These are phyloP conservation scores for Artibeus lituratus DNA, from an alignment of 2,797 vertebrate genomes.

Conservation along the genomic window DNA sequence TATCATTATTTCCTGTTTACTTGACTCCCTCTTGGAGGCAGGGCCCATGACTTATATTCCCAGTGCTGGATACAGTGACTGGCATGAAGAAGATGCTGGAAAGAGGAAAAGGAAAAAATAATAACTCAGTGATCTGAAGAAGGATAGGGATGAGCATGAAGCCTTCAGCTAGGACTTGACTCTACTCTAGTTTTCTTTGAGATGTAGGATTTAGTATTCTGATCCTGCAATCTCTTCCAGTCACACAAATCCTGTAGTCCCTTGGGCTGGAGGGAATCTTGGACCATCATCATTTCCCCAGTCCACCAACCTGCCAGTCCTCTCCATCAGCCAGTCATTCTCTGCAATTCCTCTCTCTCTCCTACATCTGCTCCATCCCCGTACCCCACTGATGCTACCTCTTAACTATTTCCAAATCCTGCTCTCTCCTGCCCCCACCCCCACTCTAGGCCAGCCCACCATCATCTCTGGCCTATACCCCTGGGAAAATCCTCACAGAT, in stretches of 20 bases:
- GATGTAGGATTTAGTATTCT: background rate
- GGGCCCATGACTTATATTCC: background rate
- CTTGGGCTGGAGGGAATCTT: background rate
- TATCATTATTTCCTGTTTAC: background rate
- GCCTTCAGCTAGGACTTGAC: background rate
- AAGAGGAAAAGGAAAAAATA: background rate
- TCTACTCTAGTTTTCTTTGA: background rate
- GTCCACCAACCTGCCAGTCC: no score
- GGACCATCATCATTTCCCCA: background rate
- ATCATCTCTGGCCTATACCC: background rate
- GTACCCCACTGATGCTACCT: background rate
- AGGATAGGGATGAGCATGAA: rapidly evolving
- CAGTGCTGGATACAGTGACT: background rate
- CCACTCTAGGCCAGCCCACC: background rate
- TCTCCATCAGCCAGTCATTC: background rate
- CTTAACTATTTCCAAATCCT: background rate
- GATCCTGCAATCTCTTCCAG: background rate
- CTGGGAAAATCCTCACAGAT: background rate
- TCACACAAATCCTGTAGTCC: background rate
- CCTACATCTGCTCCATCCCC: background rate
- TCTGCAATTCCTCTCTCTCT: background rate
- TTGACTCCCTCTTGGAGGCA: background rate
- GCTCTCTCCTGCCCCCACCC: background rate
- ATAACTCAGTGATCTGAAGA: background rate
- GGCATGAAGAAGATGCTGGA: background rate